phyloP scores from a whole-genome alignment of 2,888 invertebrate genomes.

The Nephrotoma flavescens region DNA sequence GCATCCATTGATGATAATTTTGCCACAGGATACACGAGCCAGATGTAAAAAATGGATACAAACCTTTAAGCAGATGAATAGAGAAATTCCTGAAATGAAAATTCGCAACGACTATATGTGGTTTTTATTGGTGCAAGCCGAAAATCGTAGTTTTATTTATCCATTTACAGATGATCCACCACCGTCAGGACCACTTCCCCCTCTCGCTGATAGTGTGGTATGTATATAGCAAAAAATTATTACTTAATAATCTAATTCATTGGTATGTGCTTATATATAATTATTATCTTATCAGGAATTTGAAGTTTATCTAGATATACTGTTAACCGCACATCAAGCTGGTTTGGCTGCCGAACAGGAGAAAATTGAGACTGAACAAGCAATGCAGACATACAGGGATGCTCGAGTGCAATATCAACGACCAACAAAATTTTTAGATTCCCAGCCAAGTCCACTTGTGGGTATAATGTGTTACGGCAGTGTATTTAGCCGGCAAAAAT shows the following conservation, averaged over 20 bases:
- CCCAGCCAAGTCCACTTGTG: slow-evolving; percentile 10
- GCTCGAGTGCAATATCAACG: not conserved
- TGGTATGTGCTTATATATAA: not conserved
- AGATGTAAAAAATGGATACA: not conserved
- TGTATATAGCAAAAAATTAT: not conserved
- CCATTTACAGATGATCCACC: slow-evolving; percentile 12
- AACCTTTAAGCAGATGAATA: not conserved
- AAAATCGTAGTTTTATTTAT: slow-evolving; percentile 11
- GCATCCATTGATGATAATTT: not conserved
- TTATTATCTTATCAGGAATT: slow-evolving; percentile 5
- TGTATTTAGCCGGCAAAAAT: slow-evolving; percentile 12
- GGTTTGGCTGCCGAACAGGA: slow-evolving; percentile 5
- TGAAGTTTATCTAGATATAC: slow-evolving; percentile 10
- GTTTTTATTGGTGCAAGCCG: slow-evolving; percentile 13
- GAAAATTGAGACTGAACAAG: not conserved
- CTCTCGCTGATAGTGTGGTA: slow-evolving; percentile 7
- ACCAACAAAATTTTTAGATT: slow-evolving; percentile 10
- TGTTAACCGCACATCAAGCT: slow-evolving; percentile 11
- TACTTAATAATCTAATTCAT: not conserved
- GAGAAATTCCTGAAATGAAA: slow-evolving; percentile 5
- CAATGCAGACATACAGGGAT: not conserved
- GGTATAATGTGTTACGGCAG: slow-evolving; percentile 12
- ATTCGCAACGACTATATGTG: slow-evolving; percentile 13
- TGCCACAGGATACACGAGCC: not conserved
- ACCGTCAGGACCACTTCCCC: slow-evolving; percentile 4